Evolutionary conservation across 2,888 invertebrate species (phyloP).

Genomic region (Trissolcus japonicus): DNA sequence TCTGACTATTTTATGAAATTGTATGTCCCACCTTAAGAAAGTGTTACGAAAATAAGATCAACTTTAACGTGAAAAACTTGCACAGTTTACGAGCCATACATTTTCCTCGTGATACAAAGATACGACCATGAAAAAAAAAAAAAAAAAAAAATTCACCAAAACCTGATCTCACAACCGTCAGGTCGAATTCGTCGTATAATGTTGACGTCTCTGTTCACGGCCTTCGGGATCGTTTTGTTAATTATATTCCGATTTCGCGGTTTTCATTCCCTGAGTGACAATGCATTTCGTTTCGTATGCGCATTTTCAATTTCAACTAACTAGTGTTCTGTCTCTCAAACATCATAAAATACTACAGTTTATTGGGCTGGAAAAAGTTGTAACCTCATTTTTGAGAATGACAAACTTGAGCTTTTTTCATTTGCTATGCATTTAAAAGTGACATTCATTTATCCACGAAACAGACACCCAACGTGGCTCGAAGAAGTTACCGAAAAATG

Average conservation of each 20-base stretch:
- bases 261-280: constrained; percentile 26
- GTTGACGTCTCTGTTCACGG: constrained; percentile 1
- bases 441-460: too few species aligned
- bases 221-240: constrained; percentile 24
- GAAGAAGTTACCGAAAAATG: neutral
- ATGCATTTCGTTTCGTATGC: constrained; percentile 17
- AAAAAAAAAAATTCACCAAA: neutral
- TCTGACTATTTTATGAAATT: too few species aligned
- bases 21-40: too few species aligned
- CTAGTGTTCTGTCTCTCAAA: constrained; percentile 14
- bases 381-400: constrained; percentile 16
- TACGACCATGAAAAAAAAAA: neutral
- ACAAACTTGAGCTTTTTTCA: constrained; percentile 1
- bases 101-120: too few species aligned
- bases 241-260: constrained; percentile 29
- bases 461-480: neutral
- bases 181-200: neutral
- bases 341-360: constrained; percentile 27
- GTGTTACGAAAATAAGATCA: too few species aligned
- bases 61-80: too few species aligned
- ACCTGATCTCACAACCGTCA: neutral
- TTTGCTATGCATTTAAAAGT: neutral
- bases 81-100: too few species aligned
- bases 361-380: constrained; percentile 43
- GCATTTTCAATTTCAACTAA: constrained; percentile 12